Evolutionary conservation across 1,140 invertebrate species (phyloP), one percentile per base, ranked within the genome.

Genomic region (Cotesia vestalis): DNA sequence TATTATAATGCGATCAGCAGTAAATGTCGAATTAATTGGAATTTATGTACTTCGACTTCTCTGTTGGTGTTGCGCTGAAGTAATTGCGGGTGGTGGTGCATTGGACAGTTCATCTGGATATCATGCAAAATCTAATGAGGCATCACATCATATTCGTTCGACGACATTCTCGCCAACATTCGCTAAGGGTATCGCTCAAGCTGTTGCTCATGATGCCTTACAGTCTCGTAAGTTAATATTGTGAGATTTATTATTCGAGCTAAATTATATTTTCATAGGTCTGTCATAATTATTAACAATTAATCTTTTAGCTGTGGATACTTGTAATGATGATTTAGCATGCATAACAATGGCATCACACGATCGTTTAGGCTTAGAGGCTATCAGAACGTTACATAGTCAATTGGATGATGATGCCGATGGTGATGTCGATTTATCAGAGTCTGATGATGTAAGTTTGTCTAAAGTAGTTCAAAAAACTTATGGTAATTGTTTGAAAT

Each of bases 331-430:
- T 78, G 92, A 93, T 83, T 85, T 92, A 67, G 89, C 91, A 71
- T 95, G 94, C 82, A 89, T 94, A 55, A 89, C 89, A 61, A 89
- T 91, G 84, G 90, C 89, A 79, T 88, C 91, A 66, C 91, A 92
- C 78, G 96, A 97, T 88, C 91, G 91, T 76, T 87, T 93, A 17
- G 95, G 95, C 40, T 91, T 96, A 80, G 95, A 97, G 81, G 96
- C 96, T 38, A 97, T 98, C 79, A 90, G 91, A 72, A 90, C 91
- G 73, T 90, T 98, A 4, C 96, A 98, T 87, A 89, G 91, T 68
- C 94, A 97, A 83, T 88, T 98, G 66, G 96, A 98, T 84, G 96
- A 98, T 82, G 96, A 98, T 89, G 93, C 93, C 67, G 95, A 97
- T 90, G 96, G 96, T 69, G 95, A 95, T 86, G 94, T 98, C 69